phyloP scores from a whole-genome alignment of 2,113 vertebrate genomes.

The Anguilla japonica region DNA sequence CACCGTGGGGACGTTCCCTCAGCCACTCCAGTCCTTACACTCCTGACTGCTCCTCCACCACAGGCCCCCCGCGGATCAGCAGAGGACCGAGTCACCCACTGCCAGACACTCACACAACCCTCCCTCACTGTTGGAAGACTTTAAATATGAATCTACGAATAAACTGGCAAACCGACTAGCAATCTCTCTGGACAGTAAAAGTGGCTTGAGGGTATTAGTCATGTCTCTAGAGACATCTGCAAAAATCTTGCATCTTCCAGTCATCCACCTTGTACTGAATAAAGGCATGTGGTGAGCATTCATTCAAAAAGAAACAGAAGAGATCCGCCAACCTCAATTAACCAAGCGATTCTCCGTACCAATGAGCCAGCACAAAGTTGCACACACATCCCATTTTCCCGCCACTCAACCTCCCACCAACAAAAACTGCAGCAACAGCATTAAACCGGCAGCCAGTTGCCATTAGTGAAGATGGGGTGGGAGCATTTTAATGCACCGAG shows the following conservation, averaged over 20 bases:
- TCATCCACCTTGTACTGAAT: background rate
- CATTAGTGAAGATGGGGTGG: background rate
- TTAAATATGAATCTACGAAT: too few species aligned
- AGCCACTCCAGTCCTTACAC: too few species aligned
- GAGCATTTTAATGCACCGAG: background rate
- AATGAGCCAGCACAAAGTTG: background rate
- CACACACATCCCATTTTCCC: background rate
- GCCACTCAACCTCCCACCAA: background rate
- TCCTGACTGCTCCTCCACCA: too few species aligned
- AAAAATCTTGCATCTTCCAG: background rate
- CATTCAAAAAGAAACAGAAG: background rate
- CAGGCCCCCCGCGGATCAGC: too few species aligned
- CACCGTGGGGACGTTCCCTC: too few species aligned
- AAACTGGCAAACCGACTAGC: too few species aligned
- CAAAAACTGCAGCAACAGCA: conserved; percentile 1
- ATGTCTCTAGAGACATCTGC: too few species aligned
- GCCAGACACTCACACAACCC: too few species aligned
- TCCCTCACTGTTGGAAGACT: too few species aligned
- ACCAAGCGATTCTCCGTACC: background rate
- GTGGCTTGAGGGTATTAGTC: too few species aligned
- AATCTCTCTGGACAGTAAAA: background rate
- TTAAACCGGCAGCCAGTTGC: background rate
- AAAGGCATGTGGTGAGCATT: background rate
- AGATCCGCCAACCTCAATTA: background rate
- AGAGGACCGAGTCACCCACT: too few species aligned